These are phyloP conservation scores for Anhinga anhinga DNA, from an alignment of 2,113 vertebrate species.

Conservation along the genomic window DNA sequence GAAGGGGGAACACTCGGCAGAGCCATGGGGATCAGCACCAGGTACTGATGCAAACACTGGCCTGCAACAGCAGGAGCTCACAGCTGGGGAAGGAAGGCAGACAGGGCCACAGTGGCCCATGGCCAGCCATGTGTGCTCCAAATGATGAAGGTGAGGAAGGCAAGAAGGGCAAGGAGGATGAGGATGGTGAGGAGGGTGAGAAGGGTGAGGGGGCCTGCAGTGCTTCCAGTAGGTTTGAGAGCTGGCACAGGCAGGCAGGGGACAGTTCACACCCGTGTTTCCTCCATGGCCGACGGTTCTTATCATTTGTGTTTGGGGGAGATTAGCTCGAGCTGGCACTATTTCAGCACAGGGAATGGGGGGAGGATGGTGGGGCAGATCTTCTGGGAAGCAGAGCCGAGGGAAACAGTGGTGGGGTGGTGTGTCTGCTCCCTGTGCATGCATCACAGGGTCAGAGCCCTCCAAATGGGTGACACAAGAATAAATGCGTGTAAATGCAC, in stretches of 20 bases:
- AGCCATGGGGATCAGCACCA: fast-evolving
- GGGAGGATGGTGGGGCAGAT: not conserved
- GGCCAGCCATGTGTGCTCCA: fast-evolving
- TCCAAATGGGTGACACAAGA: not conserved
- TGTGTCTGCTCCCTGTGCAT: not conserved
- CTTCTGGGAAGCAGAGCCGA: not conserved
- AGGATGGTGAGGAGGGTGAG: not conserved
- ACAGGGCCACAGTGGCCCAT: fast-evolving
- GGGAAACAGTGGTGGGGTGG: not conserved
- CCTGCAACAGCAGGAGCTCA: not conserved
- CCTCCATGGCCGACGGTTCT: not conserved
- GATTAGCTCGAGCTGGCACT: conserved; percentile 16
- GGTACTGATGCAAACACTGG: not conserved
- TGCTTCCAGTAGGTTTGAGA: not conserved
- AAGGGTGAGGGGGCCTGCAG: not conserved
- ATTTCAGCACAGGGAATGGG: not conserved
- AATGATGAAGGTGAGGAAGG: not conserved
- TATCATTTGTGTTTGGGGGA: conserved; percentile 41
- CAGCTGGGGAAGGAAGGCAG: fast-evolving
- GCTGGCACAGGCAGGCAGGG: not conserved
- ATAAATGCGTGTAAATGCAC: not conserved
- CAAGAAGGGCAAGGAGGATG: not conserved
- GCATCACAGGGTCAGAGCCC: not conserved
- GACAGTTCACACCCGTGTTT: not conserved
- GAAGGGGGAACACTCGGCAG: not conserved